phyloP scores from a whole-genome alignment of 2,113 vertebrate species.

The Synchiropus splendidus region DNA sequence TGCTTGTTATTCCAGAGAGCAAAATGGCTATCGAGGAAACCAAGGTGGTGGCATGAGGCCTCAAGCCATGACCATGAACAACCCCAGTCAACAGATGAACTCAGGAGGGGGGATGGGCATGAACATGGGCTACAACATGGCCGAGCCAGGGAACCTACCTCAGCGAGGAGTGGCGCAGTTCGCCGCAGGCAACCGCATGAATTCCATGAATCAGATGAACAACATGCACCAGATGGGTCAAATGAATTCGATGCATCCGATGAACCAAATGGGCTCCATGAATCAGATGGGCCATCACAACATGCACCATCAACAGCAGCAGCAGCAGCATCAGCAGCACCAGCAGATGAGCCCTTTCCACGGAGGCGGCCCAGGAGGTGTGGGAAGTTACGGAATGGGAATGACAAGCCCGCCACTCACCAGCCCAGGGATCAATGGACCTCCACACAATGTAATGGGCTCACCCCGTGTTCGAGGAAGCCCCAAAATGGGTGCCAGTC shows the following conservation, averaged over 20 bases:
- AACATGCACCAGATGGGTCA: constrained; percentile 37
- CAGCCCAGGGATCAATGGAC: constrained; percentile 76
- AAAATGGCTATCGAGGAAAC: constrained; percentile 81
- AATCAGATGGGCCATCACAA: constrained; percentile 60
- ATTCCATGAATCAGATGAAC: constrained; percentile 31
- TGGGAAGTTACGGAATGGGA: constrained; percentile 72
- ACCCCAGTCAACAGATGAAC: constrained; percentile 70
- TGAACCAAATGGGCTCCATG: constrained; percentile 29
- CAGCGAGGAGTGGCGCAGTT: constrained; percentile 58
- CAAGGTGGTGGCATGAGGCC: constrained; percentile 73
- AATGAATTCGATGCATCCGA: constrained; percentile 30
- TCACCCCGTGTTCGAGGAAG: constrained; percentile 87
- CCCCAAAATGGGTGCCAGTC: constrained; percentile 85
- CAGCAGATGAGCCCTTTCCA: constrained; percentile 76
- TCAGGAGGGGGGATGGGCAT: constrained; percentile 71
- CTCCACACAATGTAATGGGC: constrained; percentile 81
- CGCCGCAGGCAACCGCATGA: constrained; percentile 47
- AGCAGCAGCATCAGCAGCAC: constrained; percentile 47
- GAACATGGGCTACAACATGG: constrained; percentile 60
- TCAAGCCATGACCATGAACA: constrained; percentile 65
- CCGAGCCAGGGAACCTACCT: constrained; percentile 58
- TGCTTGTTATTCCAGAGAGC: constrained; percentile 68
- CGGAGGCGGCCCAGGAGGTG: constrained; percentile 36
- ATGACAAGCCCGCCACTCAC: constrained; percentile 85
- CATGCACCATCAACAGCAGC: constrained; percentile 51